Percentiles rank a stretch among this genome's conserved stretches.
These are phyloP conservation scores for Leistus spinibarbis DNA, from an alignment of 2,888 invertebrate species.

Conservation along the genomic window DNA sequence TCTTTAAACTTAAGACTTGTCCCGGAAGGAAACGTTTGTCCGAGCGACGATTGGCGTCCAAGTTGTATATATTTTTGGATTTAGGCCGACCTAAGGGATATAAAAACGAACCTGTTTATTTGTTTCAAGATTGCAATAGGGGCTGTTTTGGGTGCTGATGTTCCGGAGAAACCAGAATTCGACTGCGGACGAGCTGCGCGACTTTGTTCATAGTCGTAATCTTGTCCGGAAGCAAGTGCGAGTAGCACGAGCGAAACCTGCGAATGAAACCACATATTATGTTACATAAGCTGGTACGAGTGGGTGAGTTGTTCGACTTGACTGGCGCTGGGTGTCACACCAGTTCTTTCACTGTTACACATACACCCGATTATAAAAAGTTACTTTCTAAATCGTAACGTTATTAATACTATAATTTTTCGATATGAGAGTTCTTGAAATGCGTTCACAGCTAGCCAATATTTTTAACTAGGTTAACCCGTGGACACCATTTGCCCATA, in stretches of 20 bases:
- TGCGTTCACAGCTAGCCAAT: too few species aligned
- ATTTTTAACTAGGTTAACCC: too few species aligned
- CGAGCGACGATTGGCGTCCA: too few species aligned
- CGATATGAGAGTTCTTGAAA: not conserved
- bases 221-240: constrained; percentile 60
- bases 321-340: constrained; percentile 3
- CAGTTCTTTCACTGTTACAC: constrained; percentile 1
- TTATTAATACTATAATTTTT: constrained; percentile 13
- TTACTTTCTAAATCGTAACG: constrained; percentile 31
- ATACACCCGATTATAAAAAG: not conserved
- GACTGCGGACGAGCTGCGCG: constrained; percentile 58
- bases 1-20: too few species aligned
- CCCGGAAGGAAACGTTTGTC: too few species aligned
- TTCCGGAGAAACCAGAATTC: constrained; percentile 55
- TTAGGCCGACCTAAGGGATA: too few species aligned
- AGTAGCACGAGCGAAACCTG: constrained; percentile 52
- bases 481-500: too few species aligned
- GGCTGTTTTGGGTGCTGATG: constrained; percentile 61
- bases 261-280: constrained; percentile 35
- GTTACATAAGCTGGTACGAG: not conserved
- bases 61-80: too few species aligned
- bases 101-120: constrained; percentile 72
- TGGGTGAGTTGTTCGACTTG: not conserved
- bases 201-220: constrained; percentile 58
- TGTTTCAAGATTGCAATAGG: constrained; percentile 84